These are phyloP conservation scores for Parnassius smintheus DNA, from an alignment of 2,888 invertebrate genomes.

Conservation along the genomic window DNA sequence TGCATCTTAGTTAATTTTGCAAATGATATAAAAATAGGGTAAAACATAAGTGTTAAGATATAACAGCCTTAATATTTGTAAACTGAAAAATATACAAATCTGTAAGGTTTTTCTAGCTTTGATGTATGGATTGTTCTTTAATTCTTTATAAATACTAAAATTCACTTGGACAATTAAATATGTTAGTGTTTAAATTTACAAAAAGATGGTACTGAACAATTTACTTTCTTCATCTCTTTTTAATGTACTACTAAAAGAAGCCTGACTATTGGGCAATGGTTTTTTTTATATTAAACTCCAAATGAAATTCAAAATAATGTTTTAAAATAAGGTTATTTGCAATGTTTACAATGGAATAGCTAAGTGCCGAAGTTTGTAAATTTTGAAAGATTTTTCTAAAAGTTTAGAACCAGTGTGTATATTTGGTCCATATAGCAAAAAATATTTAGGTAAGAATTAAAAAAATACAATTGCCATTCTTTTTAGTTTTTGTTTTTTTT, in stretches of 20 bases:
- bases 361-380: conserved; percentile 31
- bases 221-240: no score
- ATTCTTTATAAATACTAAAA: not conserved
- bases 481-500: conserved; percentile 27
- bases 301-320: conserved; percentile 8
- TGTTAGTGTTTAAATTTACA: not conserved
- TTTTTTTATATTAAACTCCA: conserved; percentile 4
- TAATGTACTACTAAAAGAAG: no score
- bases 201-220: no score
- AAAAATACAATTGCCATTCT: conserved; percentile 32
- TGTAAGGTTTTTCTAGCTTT: conserved; percentile 9
- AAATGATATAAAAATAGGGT: conserved; percentile 1
- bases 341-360: conserved; percentile 26
- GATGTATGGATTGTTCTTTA: not conserved
- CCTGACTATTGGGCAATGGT: no score
- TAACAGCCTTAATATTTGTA: conserved; percentile 1
- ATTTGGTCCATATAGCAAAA: conserved; percentile 47
- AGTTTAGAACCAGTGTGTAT: conserved; percentile 47
- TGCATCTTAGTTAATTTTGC: conserved; percentile 10
- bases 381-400: conserved; percentile 41
- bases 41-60: conserved; percentile 4
- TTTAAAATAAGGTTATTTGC: conserved; percentile 20
- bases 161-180: not conserved
- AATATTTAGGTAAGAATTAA: conserved; percentile 36
- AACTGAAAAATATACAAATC: not conserved